Conservation (phyloP, 1,140 invertebrate species). For the Aphis craccivora region DNA sequence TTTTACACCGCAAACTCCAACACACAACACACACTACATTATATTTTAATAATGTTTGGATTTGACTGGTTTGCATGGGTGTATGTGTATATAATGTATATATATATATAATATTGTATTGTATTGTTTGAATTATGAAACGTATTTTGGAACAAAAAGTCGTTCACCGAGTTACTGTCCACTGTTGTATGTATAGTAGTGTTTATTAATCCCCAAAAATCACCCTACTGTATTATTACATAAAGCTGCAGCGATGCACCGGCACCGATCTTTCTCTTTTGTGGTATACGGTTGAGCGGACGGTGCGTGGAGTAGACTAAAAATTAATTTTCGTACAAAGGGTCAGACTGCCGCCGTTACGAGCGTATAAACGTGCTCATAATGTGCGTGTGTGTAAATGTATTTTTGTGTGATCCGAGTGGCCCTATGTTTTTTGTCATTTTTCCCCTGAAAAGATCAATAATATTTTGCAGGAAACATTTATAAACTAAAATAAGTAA, state of each 20-base stretch:
- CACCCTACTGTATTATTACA: background rate
- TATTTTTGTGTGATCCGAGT: background rate
- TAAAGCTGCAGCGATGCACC: background rate
- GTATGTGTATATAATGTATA: background rate
- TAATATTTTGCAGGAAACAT: background rate
- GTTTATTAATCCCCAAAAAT: constrained; percentile 27
- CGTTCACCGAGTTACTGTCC: background rate
- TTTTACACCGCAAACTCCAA: background rate
- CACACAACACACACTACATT: background rate
- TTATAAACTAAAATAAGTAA: background rate
- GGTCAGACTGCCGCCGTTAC: background rate
- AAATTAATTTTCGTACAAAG: background rate
- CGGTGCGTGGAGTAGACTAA: background rate
- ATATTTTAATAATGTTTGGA: constrained; percentile 53
- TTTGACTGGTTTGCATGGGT: background rate
- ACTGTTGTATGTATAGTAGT: background rate
- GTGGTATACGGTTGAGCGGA: background rate
- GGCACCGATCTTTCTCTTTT: background rate
- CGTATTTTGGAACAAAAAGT: constrained; percentile 6
- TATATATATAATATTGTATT: background rate
- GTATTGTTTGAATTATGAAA: constrained; percentile 7
- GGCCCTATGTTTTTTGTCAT: background rate
- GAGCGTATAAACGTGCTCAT: background rate
- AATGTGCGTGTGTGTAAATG: background rate
- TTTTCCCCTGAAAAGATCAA: background rate